Conservation (phyloP, 2,888 invertebrate species). For the Acrocyrtus sp. region DNA sequence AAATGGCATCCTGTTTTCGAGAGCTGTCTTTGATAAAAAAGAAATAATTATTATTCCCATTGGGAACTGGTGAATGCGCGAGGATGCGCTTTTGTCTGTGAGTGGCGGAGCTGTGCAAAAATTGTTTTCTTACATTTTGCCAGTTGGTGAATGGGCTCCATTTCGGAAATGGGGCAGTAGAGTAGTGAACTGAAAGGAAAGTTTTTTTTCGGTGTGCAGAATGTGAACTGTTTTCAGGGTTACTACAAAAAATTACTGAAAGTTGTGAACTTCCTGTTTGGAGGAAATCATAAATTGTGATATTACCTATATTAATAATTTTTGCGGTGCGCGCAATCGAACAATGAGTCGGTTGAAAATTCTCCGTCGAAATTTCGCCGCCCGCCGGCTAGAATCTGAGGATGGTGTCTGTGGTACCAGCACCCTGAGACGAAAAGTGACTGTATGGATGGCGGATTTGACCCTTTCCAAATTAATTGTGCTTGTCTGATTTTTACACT, state of each 20-base stretch:
- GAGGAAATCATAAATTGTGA: neutral
- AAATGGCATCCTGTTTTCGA: too few species aligned
- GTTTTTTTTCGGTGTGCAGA: neutral
- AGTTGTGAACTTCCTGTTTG: neutral
- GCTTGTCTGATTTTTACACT: conserved; percentile 46
- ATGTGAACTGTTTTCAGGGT: too few species aligned
- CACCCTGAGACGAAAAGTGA: conserved; percentile 62
- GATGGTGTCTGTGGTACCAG: conserved; percentile 48
- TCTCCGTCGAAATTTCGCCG: conserved; percentile 57
- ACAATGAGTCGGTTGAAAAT: conserved; percentile 61
- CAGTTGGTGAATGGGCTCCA: conserved; percentile 1
- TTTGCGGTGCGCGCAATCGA: neutral
- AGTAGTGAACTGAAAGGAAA: conserved; percentile 7
- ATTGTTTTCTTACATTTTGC: neutral
- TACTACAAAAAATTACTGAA: too few species aligned
- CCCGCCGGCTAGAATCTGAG: conserved; percentile 59
- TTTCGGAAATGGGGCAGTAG: conserved; percentile 40
- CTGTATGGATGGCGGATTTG: conserved; percentile 60
- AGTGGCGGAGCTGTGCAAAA: too few species aligned
- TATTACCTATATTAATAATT: neutral
- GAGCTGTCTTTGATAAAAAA: too few species aligned
- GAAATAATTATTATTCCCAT: too few species aligned
- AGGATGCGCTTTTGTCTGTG: too few species aligned
- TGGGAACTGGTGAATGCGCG: too few species aligned
- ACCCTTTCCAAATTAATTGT: conserved; percentile 57